Evolutionary conservation across 2,888 invertebrate genomes (phyloP).

Genomic region (Linhomoeus sp.): DNA sequence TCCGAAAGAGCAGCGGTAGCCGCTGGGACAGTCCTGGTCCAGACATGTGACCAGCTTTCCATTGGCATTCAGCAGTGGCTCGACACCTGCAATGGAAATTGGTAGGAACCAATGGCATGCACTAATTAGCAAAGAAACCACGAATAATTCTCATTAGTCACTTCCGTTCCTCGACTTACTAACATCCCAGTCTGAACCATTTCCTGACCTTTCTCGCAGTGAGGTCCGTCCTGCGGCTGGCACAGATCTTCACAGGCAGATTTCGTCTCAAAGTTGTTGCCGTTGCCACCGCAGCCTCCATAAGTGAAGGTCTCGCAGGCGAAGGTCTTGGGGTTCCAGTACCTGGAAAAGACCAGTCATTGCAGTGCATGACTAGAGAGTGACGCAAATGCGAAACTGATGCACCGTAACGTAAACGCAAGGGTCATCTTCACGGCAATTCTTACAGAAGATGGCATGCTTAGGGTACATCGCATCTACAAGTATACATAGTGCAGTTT

Average conservation of each 20-base stretch:
- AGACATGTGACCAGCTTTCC: slow-evolving; percentile 18
- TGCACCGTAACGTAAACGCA: too few species aligned
- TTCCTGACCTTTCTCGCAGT: slow-evolving; percentile 7
- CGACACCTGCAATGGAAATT: slow-evolving; percentile 2
- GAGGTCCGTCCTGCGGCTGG: slow-evolving; percentile 10
- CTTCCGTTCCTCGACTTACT: too few species aligned
- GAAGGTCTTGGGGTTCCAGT: not conserved
- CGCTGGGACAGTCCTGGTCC: slow-evolving; percentile 17
- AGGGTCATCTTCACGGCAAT: too few species aligned
- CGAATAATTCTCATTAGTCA: too few species aligned
- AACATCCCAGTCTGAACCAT: too few species aligned
- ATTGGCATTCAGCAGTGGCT: slow-evolving; percentile 14
- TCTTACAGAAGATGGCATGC: too few species aligned
- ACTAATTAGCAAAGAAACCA: too few species aligned
- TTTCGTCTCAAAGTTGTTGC: slow-evolving; percentile 21
- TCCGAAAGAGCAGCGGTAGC: slow-evolving; percentile 17
- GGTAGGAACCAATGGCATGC: too few species aligned
- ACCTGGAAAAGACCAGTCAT: not conserved
- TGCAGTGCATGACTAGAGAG: too few species aligned
- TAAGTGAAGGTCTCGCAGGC: not conserved
- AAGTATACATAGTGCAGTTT: too few species aligned
- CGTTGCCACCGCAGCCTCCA: slow-evolving; percentile 25
- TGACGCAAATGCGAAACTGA: too few species aligned
- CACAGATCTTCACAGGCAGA: slow-evolving; percentile 15
- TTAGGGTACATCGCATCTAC: too few species aligned